Conservation (phyloP, 1,140 invertebrate species). For the Druon quercuslanigerum region DNA sequence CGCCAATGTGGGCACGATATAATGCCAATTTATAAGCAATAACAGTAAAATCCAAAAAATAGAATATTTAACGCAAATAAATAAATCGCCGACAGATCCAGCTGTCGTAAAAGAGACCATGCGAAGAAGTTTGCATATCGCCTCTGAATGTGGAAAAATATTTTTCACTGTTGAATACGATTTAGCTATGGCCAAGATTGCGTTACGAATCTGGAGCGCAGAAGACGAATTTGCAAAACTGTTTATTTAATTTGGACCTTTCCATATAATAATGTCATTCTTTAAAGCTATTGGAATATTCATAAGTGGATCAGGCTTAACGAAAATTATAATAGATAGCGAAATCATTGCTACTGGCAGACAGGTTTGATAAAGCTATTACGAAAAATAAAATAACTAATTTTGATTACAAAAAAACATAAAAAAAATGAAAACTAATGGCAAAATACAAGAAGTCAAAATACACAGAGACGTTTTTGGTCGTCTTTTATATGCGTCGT, state of each 20-base stretch:
- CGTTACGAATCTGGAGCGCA: conserved; percentile 55
- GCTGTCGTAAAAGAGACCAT: conserved; percentile 59
- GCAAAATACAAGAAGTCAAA: conserved; percentile 52
- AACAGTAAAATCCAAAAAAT: conserved; percentile 44
- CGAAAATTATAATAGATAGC: conserved; percentile 42
- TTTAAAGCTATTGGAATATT: conserved; percentile 58
- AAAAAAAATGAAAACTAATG: conserved; percentile 48
- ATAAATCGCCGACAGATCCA: conserved; percentile 52
- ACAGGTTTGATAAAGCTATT: conserved; percentile 50
- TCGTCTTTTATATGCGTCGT: conserved; percentile 48
- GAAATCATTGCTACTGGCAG: not conserved
- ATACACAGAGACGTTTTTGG: conserved; percentile 48
- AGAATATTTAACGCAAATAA: conserved; percentile 56
- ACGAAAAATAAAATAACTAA: conserved; percentile 42
- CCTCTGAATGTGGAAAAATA: conserved; percentile 53
- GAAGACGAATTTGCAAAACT: conserved; percentile 40
- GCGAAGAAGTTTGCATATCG: conserved; percentile 45
- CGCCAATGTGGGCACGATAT: conserved; percentile 47
- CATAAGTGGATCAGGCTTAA: conserved; percentile 55
- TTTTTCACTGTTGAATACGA: conserved; percentile 58
- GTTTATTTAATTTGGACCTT: not conserved
- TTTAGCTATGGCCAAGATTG: conserved; percentile 59
- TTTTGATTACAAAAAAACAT: conserved; percentile 41
- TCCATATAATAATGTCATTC: conserved; percentile 55
- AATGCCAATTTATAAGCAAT: conserved; percentile 46